Evolutionary conservation across 2,888 invertebrate species (phyloP).

Genomic region (Pogonocherus hispidulus): DNA sequence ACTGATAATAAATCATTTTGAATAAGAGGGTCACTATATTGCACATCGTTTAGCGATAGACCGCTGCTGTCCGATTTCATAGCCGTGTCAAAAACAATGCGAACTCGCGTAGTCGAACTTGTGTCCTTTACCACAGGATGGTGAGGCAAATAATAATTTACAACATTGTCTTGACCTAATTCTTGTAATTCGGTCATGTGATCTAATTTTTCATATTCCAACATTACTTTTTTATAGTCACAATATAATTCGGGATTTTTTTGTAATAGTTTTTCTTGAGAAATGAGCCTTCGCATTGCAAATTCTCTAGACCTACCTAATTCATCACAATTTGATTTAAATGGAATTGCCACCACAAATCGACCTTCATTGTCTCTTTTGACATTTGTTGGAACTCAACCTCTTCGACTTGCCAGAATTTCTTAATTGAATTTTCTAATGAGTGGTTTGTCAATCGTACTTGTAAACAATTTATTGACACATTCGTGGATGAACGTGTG

Average conservation of each 20-base stretch:
- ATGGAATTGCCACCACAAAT: no score
- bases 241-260: neutral
- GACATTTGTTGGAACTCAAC: no score
- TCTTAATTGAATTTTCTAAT: no score
- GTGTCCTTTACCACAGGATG: constrained; percentile 23
- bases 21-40: constrained; percentile 25
- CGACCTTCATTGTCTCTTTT: no score
- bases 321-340: neutral
- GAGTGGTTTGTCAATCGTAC: no score
- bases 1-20: constrained; percentile 29
- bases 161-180: neutral
- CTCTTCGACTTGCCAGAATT: no score
- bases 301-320: neutral
- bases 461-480: no score
- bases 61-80: neutral
- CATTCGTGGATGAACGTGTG: no score
- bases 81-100: constrained; percentile 27
- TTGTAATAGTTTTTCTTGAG: neutral
- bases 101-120: constrained; percentile 14
- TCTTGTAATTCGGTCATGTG: neutral
- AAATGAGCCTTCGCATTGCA: neutral
- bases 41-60: constrained; percentile 23
- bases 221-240: neutral
- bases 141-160: constrained; percentile 30
- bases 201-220: neutral